Evolutionary conservation across 1,140 invertebrate genomes (phyloP), one percentile per base, ranked within the genome.

Genomic region (Zeugodacus cucurbitae): DNA sequence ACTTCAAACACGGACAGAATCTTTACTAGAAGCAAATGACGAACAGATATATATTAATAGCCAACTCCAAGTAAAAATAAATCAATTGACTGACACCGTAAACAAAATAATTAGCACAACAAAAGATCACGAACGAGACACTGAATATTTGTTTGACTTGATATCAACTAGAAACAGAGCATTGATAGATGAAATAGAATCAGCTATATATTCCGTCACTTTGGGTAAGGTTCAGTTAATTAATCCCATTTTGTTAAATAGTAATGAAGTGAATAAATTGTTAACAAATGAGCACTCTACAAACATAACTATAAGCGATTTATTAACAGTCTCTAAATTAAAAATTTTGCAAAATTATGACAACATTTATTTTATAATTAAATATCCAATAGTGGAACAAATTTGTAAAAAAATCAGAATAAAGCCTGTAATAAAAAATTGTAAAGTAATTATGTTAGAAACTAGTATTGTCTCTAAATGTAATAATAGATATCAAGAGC

Each of bases 171-270:
- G 88, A 86, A 88, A 89, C 11, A 58, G 70, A 89, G 88, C 88
- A 34, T 44, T 90, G 14, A 88, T 89, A 87, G 87, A 22, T 32
- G 85, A 90, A 85, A 67, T 89, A 11, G 59, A 90, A 44, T 37
- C 48, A 87, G 41, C 86, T 29, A 88, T 89, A 26, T 82, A 88
- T 26, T 88, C 88, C 29, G 48, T 88, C 17, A 89, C 89, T 20
- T 48, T 89, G 57, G 70, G 88, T 20, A 88, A 88, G 74, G 54
- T 86, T 67, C 32, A 64, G 44, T 89, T 88, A 87, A 87, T 87
- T 57, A 88, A 87, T 70, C 59, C 88, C 64, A 87, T 78, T 87
- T 74, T 89, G 17, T 59, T 86, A 86, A 67, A 86, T 67, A 44
- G 62, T 44, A 22, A 41, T 54, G 88, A 89, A 34, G 74, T 86